Conservation (phyloP, 2,797 vertebrate genomes). For the Coccyzus lansbergi region DNA sequence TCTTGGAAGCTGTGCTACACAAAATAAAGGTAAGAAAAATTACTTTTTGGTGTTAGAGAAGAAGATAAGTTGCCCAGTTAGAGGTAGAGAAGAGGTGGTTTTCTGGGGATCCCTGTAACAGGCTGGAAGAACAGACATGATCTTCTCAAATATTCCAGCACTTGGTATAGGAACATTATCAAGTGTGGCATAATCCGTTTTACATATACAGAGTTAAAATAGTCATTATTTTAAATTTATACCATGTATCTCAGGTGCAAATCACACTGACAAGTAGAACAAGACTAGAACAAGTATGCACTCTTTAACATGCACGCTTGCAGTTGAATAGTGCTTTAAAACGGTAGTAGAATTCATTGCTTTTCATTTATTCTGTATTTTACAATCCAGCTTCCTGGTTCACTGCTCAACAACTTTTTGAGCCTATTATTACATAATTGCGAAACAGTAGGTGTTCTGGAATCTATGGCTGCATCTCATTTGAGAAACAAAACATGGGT, state of each 20-base stretch:
- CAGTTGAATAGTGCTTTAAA: neutral
- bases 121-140: neutral
- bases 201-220: neutral
- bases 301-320: neutral
- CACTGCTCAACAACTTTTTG: neutral
- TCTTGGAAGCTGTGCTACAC: slow-evolving; percentile 65
- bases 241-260: neutral
- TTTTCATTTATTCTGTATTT: neutral
- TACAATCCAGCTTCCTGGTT: neutral
- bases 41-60: neutral
- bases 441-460: neutral
- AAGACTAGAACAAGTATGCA: neutral
- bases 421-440: neutral
- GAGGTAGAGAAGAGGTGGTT: neutral
- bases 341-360: neutral
- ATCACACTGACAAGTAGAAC: neutral
- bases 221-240: neutral
- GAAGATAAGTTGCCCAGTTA: neutral
- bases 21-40: slow-evolving; percentile 35
- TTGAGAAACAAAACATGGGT: neutral
- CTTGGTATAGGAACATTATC: neutral
- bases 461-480: neutral
- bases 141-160: neutral
- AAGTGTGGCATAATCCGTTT: neutral
- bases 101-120: neutral